Evolutionary conservation across 2,888 invertebrate species (phyloP), one percentile per base, ranked within the genome.

Genomic region (Cosmorhoe ocellata): DNA sequence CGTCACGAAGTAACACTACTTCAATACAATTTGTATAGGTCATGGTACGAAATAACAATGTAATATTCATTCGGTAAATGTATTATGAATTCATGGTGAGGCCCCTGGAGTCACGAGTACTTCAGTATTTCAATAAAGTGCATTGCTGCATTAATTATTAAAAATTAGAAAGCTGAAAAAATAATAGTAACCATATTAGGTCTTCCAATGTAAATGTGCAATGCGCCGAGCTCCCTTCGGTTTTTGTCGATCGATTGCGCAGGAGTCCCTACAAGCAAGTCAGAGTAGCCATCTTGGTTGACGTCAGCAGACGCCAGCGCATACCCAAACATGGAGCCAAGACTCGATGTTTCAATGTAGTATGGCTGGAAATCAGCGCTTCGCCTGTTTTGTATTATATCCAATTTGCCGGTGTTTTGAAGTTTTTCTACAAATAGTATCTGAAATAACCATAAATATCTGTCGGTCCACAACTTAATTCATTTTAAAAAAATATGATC

Each of bases 261-360:
- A 0, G 93, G 93, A 3, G 93, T 93, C 0, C 93, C 93, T 0
- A 93, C 91, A 0, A 93, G 54, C 5, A 94, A 69, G 48, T 93
- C 93, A 30, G 91, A 87, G 4, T 79, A 75, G 0, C 80, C 84
- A 62, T 93, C 93, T 0, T 64, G 64, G 62, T 91, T 91, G 0
- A 93, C 43, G 63, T 93, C 91, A 0, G 58, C 66, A 0, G 69
- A 66, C 9, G 81, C 76, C 24, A 94, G 56, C 0, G 90, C 69
- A 0, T 89, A 79, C 0, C 93, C 93, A 65, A 92, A 93, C 77
- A 93, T 92, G 34, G 91, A 86, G 0, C 92, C 92, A 4, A 91
- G 31, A 0, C 30, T 36, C 0, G 43, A 28, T n/a, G 52, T 46
- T 7, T 38, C 36, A 13, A 71, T 58, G 0, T 39, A 41, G 0